Evolutionary conservation across 2,113 vertebrate genomes (phyloP).

Genomic region (Sapajus apella): DNA sequence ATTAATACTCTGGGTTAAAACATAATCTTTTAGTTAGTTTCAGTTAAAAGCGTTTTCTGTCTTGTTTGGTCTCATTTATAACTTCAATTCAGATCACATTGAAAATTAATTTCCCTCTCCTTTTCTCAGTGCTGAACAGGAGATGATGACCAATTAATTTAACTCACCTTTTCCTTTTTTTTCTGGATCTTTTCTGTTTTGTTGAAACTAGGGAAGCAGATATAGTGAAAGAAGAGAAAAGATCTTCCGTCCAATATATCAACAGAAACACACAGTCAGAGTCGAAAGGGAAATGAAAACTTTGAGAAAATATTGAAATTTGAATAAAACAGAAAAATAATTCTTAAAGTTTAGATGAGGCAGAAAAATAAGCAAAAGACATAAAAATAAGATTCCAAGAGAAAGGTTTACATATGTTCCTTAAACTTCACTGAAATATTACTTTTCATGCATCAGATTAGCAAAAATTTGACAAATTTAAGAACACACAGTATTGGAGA

Average conservation of each 20-base stretch:
- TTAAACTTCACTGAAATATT: not conserved
- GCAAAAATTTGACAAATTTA: not conserved
- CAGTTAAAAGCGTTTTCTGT: not conserved
- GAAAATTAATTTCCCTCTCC: not conserved
- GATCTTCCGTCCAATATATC: not conserved
- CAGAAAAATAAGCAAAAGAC: not conserved
- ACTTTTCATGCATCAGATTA: not conserved
- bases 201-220: not conserved
- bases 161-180: not conserved
- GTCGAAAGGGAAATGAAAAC: not conserved
- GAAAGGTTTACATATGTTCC: not conserved
- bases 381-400: not conserved
- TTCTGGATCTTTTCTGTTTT: not conserved
- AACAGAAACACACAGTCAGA: not conserved
- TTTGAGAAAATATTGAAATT: not conserved
- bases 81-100: not conserved
- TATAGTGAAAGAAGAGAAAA: not conserved
- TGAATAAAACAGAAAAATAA: not conserved
- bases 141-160: not conserved
- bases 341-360: not conserved
- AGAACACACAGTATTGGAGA: not conserved
- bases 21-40: not conserved
- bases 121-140: not conserved
- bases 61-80: not conserved
- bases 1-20: not conserved